Conservation (phyloP, 2,113 vertebrate species). For the Zosterops hypoxanthus region DNA sequence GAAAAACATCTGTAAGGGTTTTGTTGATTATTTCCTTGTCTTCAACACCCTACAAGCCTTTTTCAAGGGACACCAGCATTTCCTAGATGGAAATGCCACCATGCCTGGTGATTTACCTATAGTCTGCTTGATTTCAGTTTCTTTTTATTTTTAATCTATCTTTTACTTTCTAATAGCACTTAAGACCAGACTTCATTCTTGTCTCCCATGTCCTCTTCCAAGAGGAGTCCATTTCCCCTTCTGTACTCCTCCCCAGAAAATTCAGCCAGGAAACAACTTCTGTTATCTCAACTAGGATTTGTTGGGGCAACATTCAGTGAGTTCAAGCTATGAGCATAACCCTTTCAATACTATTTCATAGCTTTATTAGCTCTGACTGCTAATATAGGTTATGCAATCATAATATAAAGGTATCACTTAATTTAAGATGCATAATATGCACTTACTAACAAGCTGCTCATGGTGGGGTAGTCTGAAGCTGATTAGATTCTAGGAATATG, state of each 20-base stretch:
- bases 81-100: not conserved
- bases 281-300: not conserved
- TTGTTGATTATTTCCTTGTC: not conserved
- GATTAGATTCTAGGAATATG: not conserved
- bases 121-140: not conserved
- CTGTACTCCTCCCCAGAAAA: not conserved
- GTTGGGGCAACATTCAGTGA: not conserved
- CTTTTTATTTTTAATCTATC: not conserved
- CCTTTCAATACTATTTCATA: not conserved
- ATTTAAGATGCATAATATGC: not conserved
- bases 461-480: not conserved
- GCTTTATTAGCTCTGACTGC: not conserved
- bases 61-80: not conserved
- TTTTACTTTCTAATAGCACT: not conserved
- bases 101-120: not conserved
- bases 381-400: not conserved
- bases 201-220: not conserved
- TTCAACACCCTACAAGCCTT: not conserved
- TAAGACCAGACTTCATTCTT: not conserved
- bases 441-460: not conserved
- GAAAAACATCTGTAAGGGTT: not conserved
- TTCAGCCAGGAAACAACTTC: not conserved
- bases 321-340: not conserved
- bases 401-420: not conserved
- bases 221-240: fast-evolving